Base-by-base conservation (phyloP, 1,140 invertebrate genomes). In the Drosophila sucinea region DNA sequence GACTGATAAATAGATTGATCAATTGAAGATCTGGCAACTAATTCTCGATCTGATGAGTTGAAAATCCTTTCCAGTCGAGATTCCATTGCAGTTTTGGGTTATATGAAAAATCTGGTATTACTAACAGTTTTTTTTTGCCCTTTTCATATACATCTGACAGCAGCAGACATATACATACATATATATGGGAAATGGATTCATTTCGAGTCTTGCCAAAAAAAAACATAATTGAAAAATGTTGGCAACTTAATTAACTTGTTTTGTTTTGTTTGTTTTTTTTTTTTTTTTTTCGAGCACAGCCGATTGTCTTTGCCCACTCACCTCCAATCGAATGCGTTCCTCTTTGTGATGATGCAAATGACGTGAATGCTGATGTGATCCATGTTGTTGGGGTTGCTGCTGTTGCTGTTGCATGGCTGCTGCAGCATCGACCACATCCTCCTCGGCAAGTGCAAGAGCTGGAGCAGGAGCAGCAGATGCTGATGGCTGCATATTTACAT, bases 301-400 rank as follows among this genome's bases (percentile, higher is more conserved):
- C 33, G 33, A 35, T 38, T 51, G 25, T 10, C 17, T 27, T 51
- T 51, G 2, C 17, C 11, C 30, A 84, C 87, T 90, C 71, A 91
- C 90, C 87, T 91, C 90, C 73, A 91, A 60, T 10, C 87, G 87
- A 47, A 91, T 91, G 57, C 91, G 90, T 44, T 91, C 90, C 69
- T 91, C 90, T 51, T 90, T 84, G 73, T 84, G 71, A 51, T 89
- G 85, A 66, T 89, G 84, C 77, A 84, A 73, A 77, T 90, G 85
- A 11, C 85, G 78, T 30, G 84, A 85, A 41, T 73, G 77, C 33
- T 60, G 47, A 55, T 89, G 77, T 47, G 64, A 60, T 64, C 61
- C 70, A 69, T 79, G 84, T 7, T 65, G 80, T 69, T 65, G 76
- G 63, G 41, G 64, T 67, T 61, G 51, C 54, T 47, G 67, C 33